Base-by-base conservation (phyloP, 2,888 invertebrate species). In the Elysia crispata region DNA sequence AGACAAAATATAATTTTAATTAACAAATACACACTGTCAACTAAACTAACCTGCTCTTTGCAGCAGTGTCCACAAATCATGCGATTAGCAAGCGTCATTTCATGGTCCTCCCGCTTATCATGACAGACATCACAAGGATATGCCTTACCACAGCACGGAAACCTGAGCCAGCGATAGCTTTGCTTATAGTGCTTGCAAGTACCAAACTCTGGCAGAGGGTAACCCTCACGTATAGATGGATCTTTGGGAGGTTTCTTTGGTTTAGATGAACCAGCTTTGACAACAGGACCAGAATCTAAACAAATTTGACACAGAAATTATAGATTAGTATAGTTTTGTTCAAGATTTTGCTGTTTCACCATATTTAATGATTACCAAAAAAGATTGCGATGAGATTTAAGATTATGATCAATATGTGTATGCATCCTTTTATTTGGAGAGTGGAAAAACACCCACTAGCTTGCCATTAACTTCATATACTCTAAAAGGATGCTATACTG, bases 21-120 rank as follows among this genome's bases (percentile, higher is more conserved):
- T 18, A 62, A 25, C 31, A 15, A n/a, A n/a, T n/a, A n/a, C n/a
- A n/a, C n/a, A n/a, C n/a, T n/a, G n/a, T n/a, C n/a, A n/a, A n/a
- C n/a, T n/a, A n/a, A 41, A 66, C 79, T 31, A 81, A 93, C 92
- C 91, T 93, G 93, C 85, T 93, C 93, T 81, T 90, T 90, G 79
- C 91, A 91, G 84, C 93, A 93, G 86, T 90, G 92, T 1, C 93
- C 93, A 87, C 93, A 93, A 66, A 93, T 91, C 91, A 93, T 92
- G 66, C 93, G 83, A 83, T 91, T 92, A 60, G 93, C 93, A 81
- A 88, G 89, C 83, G 90, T 89, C 91, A 92, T 92, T 83, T 92
- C 92, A 83, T 93, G 93, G 76, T 90, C 91, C 80, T 91, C 91
- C 49, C 90, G 89, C 74, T 91, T 91, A 70, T 92, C 91, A 84